phyloP scores from a whole-genome alignment of 1,140 invertebrate species.

The Metopolophium dirhodum region DNA sequence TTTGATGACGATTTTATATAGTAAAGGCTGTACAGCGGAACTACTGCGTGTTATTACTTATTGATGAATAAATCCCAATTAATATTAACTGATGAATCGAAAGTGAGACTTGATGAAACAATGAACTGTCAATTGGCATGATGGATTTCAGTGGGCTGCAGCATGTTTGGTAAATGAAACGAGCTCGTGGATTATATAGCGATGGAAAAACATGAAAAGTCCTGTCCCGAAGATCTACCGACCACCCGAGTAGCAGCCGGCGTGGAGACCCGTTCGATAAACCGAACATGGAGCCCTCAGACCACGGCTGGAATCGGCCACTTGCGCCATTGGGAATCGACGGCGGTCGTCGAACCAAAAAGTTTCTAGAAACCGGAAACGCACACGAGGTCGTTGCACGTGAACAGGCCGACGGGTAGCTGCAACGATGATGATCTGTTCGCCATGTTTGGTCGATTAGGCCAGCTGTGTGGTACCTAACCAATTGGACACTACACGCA shows the following conservation, averaged over 20 bases:
- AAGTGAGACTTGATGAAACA: no score
- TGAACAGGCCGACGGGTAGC: background rate
- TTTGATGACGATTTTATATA: background rate
- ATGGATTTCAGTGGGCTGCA: background rate
- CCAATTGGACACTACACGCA: no score
- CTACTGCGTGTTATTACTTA: background rate
- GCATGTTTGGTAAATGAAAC: background rate
- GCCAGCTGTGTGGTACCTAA: background rate
- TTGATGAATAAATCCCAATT: background rate
- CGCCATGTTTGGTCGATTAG: background rate
- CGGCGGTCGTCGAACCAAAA: background rate
- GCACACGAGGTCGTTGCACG: background rate
- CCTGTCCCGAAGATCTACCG: no score
- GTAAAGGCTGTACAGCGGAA: background rate
- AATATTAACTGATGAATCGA: background rate
- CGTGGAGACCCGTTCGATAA: background rate
- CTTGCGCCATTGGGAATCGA: background rate
- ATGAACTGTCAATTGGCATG: background rate
- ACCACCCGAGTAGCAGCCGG: background rate
- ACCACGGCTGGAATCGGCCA: no score
- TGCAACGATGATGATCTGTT: background rate
- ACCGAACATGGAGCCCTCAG: background rate
- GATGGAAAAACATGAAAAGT: background rate
- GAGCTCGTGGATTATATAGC: background rate
- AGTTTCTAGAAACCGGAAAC: background rate